A percentile compares a stretch with the other conserved stretches of the same genome.
Evolutionary conservation across 30 jellyfish, hydroid and myxozoan species (phyloP).

Genomic region (Hydra vulgaris): DNA sequence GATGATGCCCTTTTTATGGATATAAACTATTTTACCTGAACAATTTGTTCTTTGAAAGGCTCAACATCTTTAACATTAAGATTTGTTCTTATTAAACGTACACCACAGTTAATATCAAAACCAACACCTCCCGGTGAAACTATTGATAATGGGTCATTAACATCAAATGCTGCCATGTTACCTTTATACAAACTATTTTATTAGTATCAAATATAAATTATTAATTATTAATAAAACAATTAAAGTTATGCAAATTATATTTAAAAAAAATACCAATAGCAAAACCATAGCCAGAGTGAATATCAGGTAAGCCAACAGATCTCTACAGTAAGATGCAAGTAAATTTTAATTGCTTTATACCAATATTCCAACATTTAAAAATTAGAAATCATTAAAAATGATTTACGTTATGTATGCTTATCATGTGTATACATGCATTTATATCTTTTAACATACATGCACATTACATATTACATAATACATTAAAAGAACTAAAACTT

Average conservation of each 20-base stretch:
- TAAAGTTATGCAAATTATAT: too few species aligned
- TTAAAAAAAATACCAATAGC: slow-evolving; percentile 61
- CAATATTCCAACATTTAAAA: too few species aligned
- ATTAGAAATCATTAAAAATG: too few species aligned
- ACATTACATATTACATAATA: too few species aligned
- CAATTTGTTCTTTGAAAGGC: slow-evolving; percentile 91
- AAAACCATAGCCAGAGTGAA: slow-evolving; percentile 98
- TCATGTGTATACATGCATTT: too few species aligned
- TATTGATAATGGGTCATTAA: slow-evolving; percentile 77
- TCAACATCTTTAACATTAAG: slow-evolving; percentile 66
- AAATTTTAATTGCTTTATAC: too few species aligned
- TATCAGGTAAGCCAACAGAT: slow-evolving; percentile 94
- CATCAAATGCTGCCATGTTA: slow-evolving; percentile 98
- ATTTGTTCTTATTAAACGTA: slow-evolving; percentile 85
- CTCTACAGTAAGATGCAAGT: too few species aligned
- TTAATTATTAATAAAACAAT: too few species aligned
- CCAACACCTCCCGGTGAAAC: slow-evolving; percentile 99
- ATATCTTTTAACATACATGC: too few species aligned
- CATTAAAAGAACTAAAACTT: too few species aligned
- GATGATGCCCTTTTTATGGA: too few species aligned
- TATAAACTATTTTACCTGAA: slow-evolving; percentile 50
- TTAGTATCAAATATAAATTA: neutral
- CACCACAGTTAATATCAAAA: slow-evolving; percentile 98
- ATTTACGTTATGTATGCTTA: too few species aligned
- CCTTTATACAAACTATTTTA: slow-evolving; percentile 46